A percentile compares a stretch with the other conserved stretches of the same genome.
phyloP scores from a whole-genome alignment of 2,888 invertebrate species.

The Hymenopus coronatus region DNA sequence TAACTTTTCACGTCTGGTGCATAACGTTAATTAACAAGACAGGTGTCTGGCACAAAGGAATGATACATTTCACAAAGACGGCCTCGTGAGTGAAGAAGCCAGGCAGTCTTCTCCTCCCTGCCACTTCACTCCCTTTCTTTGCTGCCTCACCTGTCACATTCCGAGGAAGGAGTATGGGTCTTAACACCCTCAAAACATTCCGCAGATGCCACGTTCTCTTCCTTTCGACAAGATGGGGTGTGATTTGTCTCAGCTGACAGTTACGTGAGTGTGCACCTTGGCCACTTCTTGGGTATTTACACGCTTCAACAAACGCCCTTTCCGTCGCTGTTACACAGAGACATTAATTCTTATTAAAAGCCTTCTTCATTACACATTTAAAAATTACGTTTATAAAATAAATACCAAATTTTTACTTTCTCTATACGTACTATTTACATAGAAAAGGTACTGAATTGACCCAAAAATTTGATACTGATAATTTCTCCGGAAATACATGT shows the following conservation, averaged over 20 bases:
- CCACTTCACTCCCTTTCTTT: neutral
- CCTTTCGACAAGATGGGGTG: neutral
- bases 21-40: conserved; percentile 29
- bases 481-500: too few species aligned
- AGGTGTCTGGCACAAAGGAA: conserved; percentile 29
- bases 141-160: conserved; percentile 26
- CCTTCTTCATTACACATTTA: too few species aligned
- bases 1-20: conserved; percentile 26
- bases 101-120: neutral
- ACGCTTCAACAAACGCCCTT: too few species aligned
- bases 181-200: conserved; percentile 19
- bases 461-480: too few species aligned
- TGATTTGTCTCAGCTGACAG: conserved; percentile 25
- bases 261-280: neutral
- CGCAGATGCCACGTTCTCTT: conserved; percentile 12
- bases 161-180: neutral
- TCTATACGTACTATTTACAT: too few species aligned
- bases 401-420: too few species aligned
- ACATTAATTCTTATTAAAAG: too few species aligned
- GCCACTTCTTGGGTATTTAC: neutral
- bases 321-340: neutral
- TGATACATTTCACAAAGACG: conserved; percentile 23
- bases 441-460: too few species aligned
- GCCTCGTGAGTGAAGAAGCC: neutral
- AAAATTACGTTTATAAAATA: too few species aligned